phyloP scores from a whole-genome alignment of 2,113 vertebrate genomes.

The Xenopus laevis region DNA sequence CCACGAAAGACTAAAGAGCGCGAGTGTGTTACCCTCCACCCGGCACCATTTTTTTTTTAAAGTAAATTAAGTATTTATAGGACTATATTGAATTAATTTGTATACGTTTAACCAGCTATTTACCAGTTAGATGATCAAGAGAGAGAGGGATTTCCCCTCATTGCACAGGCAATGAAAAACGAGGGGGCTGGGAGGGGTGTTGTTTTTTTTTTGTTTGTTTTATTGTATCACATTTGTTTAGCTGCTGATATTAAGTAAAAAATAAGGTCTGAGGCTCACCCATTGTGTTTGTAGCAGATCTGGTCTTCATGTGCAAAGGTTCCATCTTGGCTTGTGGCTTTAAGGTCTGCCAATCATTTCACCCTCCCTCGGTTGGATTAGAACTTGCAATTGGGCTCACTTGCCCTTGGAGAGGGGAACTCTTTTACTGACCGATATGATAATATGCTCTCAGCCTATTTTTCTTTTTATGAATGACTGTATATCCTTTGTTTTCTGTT shows the following conservation, averaged over 20 bases:
- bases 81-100: constrained; percentile 80
- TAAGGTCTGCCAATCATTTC: too few species aligned
- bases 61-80: constrained; percentile 84
- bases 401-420: too few species aligned
- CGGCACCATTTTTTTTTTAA: constrained; percentile 76
- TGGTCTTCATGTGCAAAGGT: too few species aligned
- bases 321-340: not conserved
- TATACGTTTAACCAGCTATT: constrained; percentile 76
- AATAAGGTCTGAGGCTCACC: constrained; percentile 5
- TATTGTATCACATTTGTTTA: constrained; percentile 10
- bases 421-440: not conserved
- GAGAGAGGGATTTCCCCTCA: not conserved
- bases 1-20: constrained; percentile 51
- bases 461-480: not conserved
- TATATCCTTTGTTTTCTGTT: not conserved
- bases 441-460: not conserved
- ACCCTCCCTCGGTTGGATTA: too few species aligned
- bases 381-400: too few species aligned
- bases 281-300: too few species aligned
- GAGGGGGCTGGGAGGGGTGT: too few species aligned
- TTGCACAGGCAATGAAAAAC: not conserved
- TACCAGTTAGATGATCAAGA: constrained; percentile 4
- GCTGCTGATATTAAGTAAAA: constrained; percentile 15
- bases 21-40: constrained; percentile 73
- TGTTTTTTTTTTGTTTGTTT: not conserved